Percentiles rank a stretch among this genome's conserved stretches.
These are phyloP conservation scores for Lamprologus callipterus DNA, from an alignment of 2,113 vertebrate genomes.

Conservation along the genomic window DNA sequence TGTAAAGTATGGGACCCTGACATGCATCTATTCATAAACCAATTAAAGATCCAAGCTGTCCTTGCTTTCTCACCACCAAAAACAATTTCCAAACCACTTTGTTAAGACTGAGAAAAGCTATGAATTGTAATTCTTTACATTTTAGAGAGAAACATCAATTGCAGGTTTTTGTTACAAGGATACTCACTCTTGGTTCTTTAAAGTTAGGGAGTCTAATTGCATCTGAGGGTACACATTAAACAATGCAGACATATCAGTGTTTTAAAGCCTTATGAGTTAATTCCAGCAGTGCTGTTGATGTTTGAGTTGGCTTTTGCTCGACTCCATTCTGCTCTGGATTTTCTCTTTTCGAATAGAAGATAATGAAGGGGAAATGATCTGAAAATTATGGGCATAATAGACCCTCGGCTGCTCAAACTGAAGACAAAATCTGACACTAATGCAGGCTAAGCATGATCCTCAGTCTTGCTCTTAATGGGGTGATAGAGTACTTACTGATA, in stretches of 20 bases:
- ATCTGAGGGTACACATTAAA: not conserved
- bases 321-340: not conserved
- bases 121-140: not conserved
- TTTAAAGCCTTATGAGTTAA: not conserved
- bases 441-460: constrained; percentile 32
- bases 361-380: not conserved
- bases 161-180: not conserved
- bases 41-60: not conserved
- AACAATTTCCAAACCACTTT: not conserved
- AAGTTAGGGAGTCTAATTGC: not conserved
- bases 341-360: not conserved
- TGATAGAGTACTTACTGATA: constrained; percentile 34
- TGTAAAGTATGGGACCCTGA: not conserved
- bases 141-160: not conserved
- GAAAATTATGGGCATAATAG: not conserved
- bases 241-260: not conserved
- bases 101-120: not conserved
- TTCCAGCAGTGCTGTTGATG: not conserved
- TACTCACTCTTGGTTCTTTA: not conserved
- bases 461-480: constrained; percentile 30
- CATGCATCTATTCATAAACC: not conserved
- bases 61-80: not conserved
- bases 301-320: not conserved
- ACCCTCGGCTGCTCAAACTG: not conserved
- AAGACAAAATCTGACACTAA: constrained; percentile 23